A percentile compares a stretch with the other conserved stretches of the same genome.
phyloP scores from a whole-genome alignment of 2,888 invertebrate genomes.

The Apamea crenata region DNA sequence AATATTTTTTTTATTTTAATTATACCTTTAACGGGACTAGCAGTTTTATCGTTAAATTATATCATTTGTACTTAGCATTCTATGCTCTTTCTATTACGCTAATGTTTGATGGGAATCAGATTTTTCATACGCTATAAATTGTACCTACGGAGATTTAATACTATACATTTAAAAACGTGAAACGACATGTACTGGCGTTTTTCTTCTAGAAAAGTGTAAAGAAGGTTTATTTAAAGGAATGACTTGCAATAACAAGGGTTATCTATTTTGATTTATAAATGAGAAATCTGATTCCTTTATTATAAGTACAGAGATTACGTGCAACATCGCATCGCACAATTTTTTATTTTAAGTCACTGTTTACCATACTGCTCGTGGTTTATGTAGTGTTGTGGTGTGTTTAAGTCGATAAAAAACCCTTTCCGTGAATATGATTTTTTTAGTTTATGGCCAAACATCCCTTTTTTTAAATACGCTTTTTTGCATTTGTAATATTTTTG shows the following conservation, averaged over 20 bases:
- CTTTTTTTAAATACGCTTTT: slow-evolving; percentile 87
- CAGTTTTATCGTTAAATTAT: slow-evolving; percentile 87
- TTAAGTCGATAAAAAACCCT: slow-evolving; percentile 88
- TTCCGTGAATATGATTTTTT: slow-evolving; percentile 82
- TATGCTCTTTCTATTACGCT: slow-evolving; percentile 88
- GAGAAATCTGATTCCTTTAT: slow-evolving; percentile 84
- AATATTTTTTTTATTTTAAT: slow-evolving; percentile 76
- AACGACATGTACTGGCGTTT: slow-evolving; percentile 42
- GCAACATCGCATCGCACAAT: slow-evolving; percentile 87
- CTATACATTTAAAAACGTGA: slow-evolving; percentile 52
- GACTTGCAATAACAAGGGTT: slow-evolving; percentile 51
- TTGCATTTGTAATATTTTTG: slow-evolving; percentile 90
- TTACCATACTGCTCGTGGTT: slow-evolving; percentile 87
- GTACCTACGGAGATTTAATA: slow-evolving; percentile 53
- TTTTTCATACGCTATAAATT: slow-evolving; percentile 75
- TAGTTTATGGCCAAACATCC: slow-evolving; percentile 89
- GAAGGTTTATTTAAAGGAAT: slow-evolving; percentile 50
- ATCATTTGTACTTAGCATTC: slow-evolving; percentile 89
- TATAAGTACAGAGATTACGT: slow-evolving; percentile 80
- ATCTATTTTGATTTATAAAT: slow-evolving; percentile 57
- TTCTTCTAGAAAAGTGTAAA: slow-evolving; percentile 61
- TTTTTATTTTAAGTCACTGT: slow-evolving; percentile 81
- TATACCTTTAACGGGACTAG: slow-evolving; percentile 87
- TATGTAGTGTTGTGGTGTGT: slow-evolving; percentile 82
- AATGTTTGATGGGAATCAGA: slow-evolving; percentile 87